Percentiles rank a stretch among this genome's conserved stretches.
These are phyloP conservation scores for Camponotus fellah DNA, from an alignment of 2,888 invertebrate species.

Conservation along the genomic window DNA sequence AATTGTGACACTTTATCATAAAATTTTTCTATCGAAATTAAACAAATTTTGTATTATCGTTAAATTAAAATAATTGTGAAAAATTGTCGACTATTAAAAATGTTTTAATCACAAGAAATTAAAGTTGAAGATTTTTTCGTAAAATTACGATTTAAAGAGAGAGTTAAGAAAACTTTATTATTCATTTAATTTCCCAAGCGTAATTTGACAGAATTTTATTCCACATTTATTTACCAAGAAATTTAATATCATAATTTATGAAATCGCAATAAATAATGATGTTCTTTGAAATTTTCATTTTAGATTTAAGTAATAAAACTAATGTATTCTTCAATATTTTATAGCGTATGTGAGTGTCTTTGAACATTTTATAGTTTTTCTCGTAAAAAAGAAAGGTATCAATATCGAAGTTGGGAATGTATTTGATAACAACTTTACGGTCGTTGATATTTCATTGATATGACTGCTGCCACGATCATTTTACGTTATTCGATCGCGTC, in stretches of 20 bases:
- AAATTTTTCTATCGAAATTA: neutral
- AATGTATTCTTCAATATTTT: neutral
- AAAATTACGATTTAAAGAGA: slow-evolving; percentile 5
- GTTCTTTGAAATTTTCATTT: slow-evolving; percentile 23
- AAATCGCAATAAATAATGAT: slow-evolving; percentile 44
- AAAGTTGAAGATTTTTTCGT: neutral
- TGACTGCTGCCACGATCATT: neutral
- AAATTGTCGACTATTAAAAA: neutral
- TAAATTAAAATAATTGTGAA: neutral
- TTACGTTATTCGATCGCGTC: neutral
- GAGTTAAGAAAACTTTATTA: slow-evolving; percentile 30
- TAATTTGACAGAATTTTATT: slow-evolving; percentile 30
- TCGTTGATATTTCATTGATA: neutral
- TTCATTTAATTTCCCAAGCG: slow-evolving; percentile 31
- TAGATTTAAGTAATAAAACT: slow-evolving; percentile 6
- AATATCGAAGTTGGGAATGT: slow-evolving; percentile 11
- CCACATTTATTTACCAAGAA: slow-evolving; percentile 19
- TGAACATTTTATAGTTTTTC: neutral
- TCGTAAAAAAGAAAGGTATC: slow-evolving; percentile 6
- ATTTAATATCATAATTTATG: slow-evolving; percentile 48
- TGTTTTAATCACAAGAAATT: slow-evolving; percentile 14
- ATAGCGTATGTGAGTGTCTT: neutral
- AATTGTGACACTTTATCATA: neutral
- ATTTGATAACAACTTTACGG: slow-evolving; percentile 37
- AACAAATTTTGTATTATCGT: neutral